Base-by-base conservation (phyloP, 1,140 invertebrate genomes). In the Drosophila pachea region DNA sequence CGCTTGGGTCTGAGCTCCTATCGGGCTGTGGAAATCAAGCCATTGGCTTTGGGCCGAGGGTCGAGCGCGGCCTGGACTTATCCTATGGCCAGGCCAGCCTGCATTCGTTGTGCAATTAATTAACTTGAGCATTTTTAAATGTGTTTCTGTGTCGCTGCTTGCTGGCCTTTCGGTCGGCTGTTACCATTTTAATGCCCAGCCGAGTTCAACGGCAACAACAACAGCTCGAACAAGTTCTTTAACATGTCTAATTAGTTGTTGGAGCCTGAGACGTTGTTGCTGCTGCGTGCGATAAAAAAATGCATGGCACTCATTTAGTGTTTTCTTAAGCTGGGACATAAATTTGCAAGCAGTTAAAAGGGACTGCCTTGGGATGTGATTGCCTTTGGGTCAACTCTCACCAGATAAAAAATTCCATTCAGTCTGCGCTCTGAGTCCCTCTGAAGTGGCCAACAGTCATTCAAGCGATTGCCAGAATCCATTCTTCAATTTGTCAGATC, bases 241-340 rank as follows among this genome's bases (percentile, higher is more conserved):
- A 86, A 86, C 81, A 86, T 86, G 81, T 86, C 81, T 86, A 86
- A 86, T 86, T 86, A 86, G 81, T 86, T 86, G 81, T 86, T 81
- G 81, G 73, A 61, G 64, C 38, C 53, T 59, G 62, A 22, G 49
- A 47, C 56, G 32, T 12, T 60, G 66, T 53, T 47, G 38, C 67
- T 72, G 79, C 75, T 78, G 78, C 78, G 67, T 78, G 74, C 70
- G 81, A 86, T 86, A 86, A 86, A 83, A 72, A 84, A 86, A 81
- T 86, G 81, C 76, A 77, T 86, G 81, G 81, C 82, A 86, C 81
- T 86, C 81, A 86, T 86, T 86, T 86, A 86, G 81, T 83, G 79
- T 83, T 83, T 83, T 76, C 76, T 86, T 83, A 83, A 83, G 81
- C 76, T 76, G 79, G 66, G 81, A 83, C 79, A 84, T 83, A 83